Conservation (phyloP, 2,888 invertebrate genomes). For the Andrena fulva region DNA sequence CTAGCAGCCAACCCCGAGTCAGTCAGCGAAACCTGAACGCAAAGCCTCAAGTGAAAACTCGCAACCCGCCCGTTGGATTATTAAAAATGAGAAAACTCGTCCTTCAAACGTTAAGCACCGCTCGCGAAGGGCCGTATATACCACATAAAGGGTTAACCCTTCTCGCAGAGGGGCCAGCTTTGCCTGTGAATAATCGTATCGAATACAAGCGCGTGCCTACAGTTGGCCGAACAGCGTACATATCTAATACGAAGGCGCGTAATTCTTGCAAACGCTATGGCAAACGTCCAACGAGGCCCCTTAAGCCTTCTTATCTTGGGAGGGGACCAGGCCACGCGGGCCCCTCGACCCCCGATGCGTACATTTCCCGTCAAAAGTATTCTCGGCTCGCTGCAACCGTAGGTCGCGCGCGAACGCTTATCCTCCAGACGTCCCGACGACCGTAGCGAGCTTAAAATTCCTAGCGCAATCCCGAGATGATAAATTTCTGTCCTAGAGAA, state of each 20-base stretch:
- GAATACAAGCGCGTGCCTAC: slow-evolving; percentile 24
- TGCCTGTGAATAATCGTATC: slow-evolving; percentile 17
- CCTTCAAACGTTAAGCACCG: too few relatives aligned
- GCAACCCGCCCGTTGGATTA: too few relatives aligned
- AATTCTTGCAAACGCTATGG: slow-evolving; percentile 58
- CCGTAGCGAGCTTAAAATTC: slow-evolving; percentile 33
- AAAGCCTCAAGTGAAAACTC: too few relatives aligned
- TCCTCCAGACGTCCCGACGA: slow-evolving; percentile 16
- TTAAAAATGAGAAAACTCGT: too few relatives aligned
- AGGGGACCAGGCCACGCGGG: slow-evolving; percentile 66
- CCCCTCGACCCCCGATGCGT: slow-evolving; percentile 57
- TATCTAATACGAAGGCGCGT: slow-evolving; percentile 55
- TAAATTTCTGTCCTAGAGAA: slow-evolving; percentile 24
- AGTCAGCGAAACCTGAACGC: too few relatives aligned
- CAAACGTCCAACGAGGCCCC: slow-evolving; percentile 59
- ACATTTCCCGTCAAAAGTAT: slow-evolving; percentile 66
- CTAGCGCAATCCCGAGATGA: slow-evolving; percentile 23
- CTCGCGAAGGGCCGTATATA: background rate
- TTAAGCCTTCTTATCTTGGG: slow-evolving; percentile 65
- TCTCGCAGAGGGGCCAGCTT: background rate
- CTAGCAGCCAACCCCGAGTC: too few relatives aligned
- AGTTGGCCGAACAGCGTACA: slow-evolving; percentile 25
- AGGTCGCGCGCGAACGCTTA: background rate
- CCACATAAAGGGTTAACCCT: slow-evolving; percentile 3
- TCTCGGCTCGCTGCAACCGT: background rate